A percentile compares a stretch with the other conserved stretches of the same genome.
These are phyloP conservation scores for Trisateles emortualis DNA, from an alignment of 2,888 invertebrate genomes.

Conservation along the genomic window DNA sequence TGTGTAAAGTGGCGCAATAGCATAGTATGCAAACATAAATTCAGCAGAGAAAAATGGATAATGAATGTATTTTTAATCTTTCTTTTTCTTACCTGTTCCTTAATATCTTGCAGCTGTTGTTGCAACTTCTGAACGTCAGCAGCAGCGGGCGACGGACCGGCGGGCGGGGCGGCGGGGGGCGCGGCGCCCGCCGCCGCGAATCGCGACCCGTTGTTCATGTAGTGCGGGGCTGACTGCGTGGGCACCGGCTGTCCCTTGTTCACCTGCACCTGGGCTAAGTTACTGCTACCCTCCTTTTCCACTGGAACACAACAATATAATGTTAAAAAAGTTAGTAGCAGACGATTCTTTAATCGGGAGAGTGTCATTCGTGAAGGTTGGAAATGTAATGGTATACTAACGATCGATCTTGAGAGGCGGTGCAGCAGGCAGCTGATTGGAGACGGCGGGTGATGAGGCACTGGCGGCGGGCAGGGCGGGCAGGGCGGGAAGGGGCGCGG, in stretches of 20 bases:
- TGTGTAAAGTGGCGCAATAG: no score
- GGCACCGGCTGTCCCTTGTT: conserved; percentile 83
- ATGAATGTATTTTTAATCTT: no score
- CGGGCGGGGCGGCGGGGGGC: conserved; percentile 48
- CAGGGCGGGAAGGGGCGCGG: conserved; percentile 13
- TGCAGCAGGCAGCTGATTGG: background rate
- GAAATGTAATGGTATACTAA: conserved; percentile 47
- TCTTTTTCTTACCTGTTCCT: conserved; percentile 95
- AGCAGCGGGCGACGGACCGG: conserved; percentile 50
- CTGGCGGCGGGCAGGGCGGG: conserved; percentile 5
- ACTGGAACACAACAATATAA: conserved; percentile 48
- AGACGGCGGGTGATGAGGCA: conserved; percentile 9
- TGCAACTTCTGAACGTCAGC: conserved; percentile 92
- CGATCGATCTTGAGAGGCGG: conserved; percentile 51
- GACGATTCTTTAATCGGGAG: no score
- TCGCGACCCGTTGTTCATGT: conserved; percentile 80
- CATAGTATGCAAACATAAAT: no score
- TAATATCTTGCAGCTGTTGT: conserved; percentile 97
- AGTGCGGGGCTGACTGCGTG: conserved; percentile 77
- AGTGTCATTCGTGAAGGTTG: no score
- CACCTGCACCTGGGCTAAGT: conserved; percentile 78
- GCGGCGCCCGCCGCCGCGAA: conserved; percentile 48
- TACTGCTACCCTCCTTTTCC: conserved; percentile 73
- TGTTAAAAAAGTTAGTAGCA: no score
- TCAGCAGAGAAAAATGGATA: no score